Evolutionary conservation across 2,888 invertebrate species (phyloP), one percentile per base, ranked within the genome.

Genomic region (Hyppa rectilinea): DNA sequence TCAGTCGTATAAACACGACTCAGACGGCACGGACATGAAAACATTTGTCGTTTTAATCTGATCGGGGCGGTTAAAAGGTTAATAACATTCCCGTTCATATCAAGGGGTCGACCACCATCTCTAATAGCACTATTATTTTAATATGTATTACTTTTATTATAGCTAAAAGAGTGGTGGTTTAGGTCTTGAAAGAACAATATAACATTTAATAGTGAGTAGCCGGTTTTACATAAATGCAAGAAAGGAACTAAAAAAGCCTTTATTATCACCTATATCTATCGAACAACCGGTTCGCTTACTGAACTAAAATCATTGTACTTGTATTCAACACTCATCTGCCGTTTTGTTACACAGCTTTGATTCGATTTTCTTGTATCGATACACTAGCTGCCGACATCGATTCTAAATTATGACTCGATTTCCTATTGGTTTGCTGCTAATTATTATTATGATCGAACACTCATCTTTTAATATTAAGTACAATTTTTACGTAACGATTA

Each of bases 221-320:
- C 65, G 63, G 71, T 80, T 70, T 68, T 20, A 82, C 34, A 84
- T 93, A 94, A 94, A 94, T 94, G 94, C 94, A 90, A 73, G 66
- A 83, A 89, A 92, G 93, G 92, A 94, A 92, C 93, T 90, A 87
- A 87, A 80, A 50, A 84, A 85, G 80, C 83, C 81, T 79, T 77
- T 82, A 86, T 81, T 80, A 73, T 79, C 34, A 66, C 75, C 80
- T 88, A 87, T 64, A 85, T 65, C 85, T 88, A 83, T 85, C 77
- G 86, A 90, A 92, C 90, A 89, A 90, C 87, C 86, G 70, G 69
- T 87, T 85, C 76, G 79, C 87, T 90, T 87, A 89, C 72, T 75
- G 56, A 73, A 82, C 85, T 89, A 90, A 83, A 85, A 88, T 89
- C 87, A 91, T 93, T 92, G 92, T 93, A 92, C 91, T 91, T 88